These are phyloP conservation scores for Taenioides sp. DNA, from an alignment of 2,797 vertebrate species.

Conservation along the genomic window DNA sequence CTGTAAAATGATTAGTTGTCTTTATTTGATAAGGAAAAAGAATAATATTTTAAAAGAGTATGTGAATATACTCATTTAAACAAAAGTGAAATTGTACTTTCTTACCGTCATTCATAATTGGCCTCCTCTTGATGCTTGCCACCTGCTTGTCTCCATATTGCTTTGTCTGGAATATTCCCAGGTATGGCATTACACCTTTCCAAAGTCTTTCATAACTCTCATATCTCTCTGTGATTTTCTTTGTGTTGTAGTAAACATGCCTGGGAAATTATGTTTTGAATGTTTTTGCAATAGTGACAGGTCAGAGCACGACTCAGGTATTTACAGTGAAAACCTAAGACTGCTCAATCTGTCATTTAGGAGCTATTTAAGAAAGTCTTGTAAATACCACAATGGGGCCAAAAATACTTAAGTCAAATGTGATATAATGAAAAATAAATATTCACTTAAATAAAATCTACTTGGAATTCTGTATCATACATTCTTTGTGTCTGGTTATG, in stretches of 20 bases:
- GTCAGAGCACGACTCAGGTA: conserved; percentile 38
- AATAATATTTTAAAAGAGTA: too few relatives aligned
- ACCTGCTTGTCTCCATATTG: too few relatives aligned
- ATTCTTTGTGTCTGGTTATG: neutral
- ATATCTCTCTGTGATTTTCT: neutral
- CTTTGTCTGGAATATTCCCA: too few relatives aligned
- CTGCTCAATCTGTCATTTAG: neutral
- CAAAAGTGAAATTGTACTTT: too few relatives aligned
- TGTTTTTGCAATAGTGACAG: conserved; percentile 23
- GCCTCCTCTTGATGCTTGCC: too few relatives aligned
- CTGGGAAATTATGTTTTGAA: neutral
- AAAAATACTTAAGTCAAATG: neutral
- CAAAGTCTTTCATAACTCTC: neutral
- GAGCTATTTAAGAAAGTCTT: neutral
- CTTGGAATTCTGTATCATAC: neutral
- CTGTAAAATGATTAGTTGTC: too few relatives aligned
- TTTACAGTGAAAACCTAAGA: conserved; percentile 33
- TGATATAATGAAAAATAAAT: conserved; percentile 1
- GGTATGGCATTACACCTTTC: neutral
- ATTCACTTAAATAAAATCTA: neutral
- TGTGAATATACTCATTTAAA: too few relatives aligned
- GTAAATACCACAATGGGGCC: conserved; percentile 2
- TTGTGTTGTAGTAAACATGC: conserved; percentile 1
- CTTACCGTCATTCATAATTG: too few relatives aligned
- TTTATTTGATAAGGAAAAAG: too few relatives aligned